Evolutionary conservation across 1,140 invertebrate genomes (phyloP), one percentile per base, ranked within the genome.

Genomic region (Anoplophora glabripennis): DNA sequence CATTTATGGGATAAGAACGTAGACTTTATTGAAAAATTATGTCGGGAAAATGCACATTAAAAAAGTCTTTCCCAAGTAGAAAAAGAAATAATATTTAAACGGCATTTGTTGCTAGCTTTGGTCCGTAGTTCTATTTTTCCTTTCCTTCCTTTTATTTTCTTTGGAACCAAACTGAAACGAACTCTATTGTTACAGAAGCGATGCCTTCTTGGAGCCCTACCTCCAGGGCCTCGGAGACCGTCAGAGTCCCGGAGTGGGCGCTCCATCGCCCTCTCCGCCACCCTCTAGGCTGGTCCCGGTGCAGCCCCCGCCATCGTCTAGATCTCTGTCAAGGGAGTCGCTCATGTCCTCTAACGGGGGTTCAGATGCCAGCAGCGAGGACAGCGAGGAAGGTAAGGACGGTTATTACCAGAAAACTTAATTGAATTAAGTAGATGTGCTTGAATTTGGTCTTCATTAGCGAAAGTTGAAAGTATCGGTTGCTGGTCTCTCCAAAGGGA

Each of bases 151-250:
- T 28, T 28, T 28, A 28, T 28, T 28, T 28, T 28, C 2, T 28
- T 28, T 28, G 3, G 5, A 28, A 28, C 3, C 21, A 5, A 28
- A 28, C 21, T 28, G 21, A 28, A 28, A 28, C 40, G 7, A 41
- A 38, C 42, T 46, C 42, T 60, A 33, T 58, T 40, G 42, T 74
- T 74, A 7, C 64, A 74, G 72, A 64, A 74, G 68, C 57, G 72
- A 74, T 63, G 66, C 69, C 17, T 74, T 74, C 40, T 53, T 74
- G 34, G 72, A 74, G 53, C 71, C 71, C 9, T 73, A 74, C 46
- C 58, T 74, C 11, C 68, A 69, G 56, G 68, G 67, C 9, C 55
- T 73, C 36, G 68, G 56, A 46, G 69, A 69, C 46, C 66, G 71
- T 9, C 72, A 72, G 12, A 71, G 65, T 51, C 64, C 65, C 15